Evolutionary conservation across 2,888 invertebrate species (phyloP), one percentile per base, ranked within the genome.

Genomic region (Clivina fossor): DNA sequence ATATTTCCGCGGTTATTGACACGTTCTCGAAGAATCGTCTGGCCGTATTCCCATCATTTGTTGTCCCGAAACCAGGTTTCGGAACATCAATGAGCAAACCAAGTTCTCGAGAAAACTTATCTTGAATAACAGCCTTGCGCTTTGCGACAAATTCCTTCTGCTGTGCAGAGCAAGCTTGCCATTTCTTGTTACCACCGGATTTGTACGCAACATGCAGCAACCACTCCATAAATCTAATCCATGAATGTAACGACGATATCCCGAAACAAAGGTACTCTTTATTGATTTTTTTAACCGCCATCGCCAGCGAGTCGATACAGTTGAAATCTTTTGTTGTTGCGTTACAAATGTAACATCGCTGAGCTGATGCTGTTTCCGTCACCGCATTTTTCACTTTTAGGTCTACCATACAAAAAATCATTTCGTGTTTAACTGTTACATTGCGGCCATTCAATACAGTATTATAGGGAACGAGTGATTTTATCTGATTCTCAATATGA

Each of bases 21-120:
- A 24, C 40, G 69, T 71, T 67, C 65, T 65, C 51, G 38, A 61
- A 59, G 43, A 61, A 57, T 11, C 46, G 20, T n/a, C 59, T 32
- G 28, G 58, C 53, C 18, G 57, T 58, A 47, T 60, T 61, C 7
- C 57, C 62, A 30, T 57, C 60, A 57, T 63, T 63, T 9, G 58
- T 57, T 4, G 20, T 57, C 3, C 62, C 62, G 54, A 38, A 61
- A 18, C 60, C 60, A 2, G 53, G 61, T 38, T 61, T 61, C 35
- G 59, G 60, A 35, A 55, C 13, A 38, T 58, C 26, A 56, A 49
- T 46, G 1, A 55, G 5, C n/a, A 58, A 35, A 24, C 49, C 48
- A 33, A 53, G 19, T 22, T 28, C 30, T 13, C 26, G 8, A 28
- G 9, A 26, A 33, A 49, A 56, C 8, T 43, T 9, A 2, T 11